Evolutionary conservation across 2,888 invertebrate species (phyloP).

Genomic region (Frankliniella fusca): DNA sequence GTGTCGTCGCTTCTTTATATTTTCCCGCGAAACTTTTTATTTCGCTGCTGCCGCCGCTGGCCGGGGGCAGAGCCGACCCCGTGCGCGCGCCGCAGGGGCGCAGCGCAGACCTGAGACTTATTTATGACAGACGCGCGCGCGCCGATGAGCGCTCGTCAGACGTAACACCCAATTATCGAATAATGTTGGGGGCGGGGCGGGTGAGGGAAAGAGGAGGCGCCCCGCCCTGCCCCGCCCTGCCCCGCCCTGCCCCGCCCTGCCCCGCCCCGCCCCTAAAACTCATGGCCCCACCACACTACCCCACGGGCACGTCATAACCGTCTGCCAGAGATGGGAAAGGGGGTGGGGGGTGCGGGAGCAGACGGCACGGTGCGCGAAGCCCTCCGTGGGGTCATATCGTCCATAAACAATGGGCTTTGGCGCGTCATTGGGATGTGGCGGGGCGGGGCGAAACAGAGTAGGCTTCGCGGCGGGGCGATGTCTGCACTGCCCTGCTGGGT

Average conservation of each 20-base stretch:
- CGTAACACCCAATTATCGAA: constrained; percentile 2
- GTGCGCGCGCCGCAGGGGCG: no score
- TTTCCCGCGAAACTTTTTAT: background rate
- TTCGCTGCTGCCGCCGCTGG: background rate
- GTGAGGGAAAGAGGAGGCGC: no score
- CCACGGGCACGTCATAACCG: no score
- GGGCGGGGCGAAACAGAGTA: background rate
- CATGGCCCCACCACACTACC: no score
- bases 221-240: no score
- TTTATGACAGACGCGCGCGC: background rate
- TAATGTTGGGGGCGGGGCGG: no score
- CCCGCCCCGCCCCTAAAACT: no score
- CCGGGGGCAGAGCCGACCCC: no score
- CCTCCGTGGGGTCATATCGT: background rate
- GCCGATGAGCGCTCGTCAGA: background rate
- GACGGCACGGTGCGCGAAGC: background rate
- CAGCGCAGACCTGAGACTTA: background rate
- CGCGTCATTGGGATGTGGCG: background rate
- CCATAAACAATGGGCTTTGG: constrained; percentile 8
- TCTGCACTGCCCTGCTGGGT: background rate
- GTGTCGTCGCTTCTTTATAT: background rate
- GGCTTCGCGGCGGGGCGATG: background rate
- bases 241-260: no score
- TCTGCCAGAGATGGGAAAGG: no score
- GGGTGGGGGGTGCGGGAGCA: background rate